A percentile compares a stretch with the other conserved stretches of the same genome.
phyloP scores from a whole-genome alignment of 2,888 invertebrate species.

The Acleris literana region DNA sequence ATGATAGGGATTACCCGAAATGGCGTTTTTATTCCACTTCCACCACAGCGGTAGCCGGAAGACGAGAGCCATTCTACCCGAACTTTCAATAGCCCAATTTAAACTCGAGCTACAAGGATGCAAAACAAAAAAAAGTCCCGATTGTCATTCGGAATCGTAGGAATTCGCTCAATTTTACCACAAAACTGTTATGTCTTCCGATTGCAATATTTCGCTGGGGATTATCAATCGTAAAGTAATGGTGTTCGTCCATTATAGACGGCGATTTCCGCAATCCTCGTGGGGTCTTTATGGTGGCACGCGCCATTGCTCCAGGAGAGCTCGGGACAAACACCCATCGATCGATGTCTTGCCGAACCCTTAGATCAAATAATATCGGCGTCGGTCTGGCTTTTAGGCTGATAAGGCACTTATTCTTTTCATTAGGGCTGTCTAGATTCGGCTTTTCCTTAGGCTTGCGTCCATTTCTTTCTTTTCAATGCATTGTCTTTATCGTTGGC shows the following conservation, averaged over 20 bases:
- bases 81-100: constrained; percentile 36
- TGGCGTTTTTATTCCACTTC: constrained; percentile 26
- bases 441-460: too few species aligned
- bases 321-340: constrained; percentile 41
- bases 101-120: constrained; percentile 34
- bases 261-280: constrained; percentile 76
- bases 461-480: too few species aligned
- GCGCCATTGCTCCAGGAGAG: constrained; percentile 63
- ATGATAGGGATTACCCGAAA: constrained; percentile 17
- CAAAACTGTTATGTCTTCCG: constrained; percentile 83
- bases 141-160: constrained; percentile 35
- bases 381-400: constrained; percentile 23
- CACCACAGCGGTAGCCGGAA: constrained; percentile 28
- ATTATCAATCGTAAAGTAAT: constrained; percentile 82
- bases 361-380: constrained; percentile 33
- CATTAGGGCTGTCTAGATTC: too few species aligned
- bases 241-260: constrained; percentile 81
- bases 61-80: constrained; percentile 32
- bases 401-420: constrained; percentile 3
- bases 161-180: constrained; percentile 79
- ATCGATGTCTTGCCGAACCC: constrained; percentile 30
- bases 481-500: constrained; percentile 9
- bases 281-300: constrained; percentile 78
- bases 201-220: constrained; percentile 74
- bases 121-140: constrained; percentile 33